Percentiles rank a stretch among this genome's conserved stretches.
These are phyloP conservation scores for Amiota communis DNA, from an alignment of 2,888 invertebrate species.

Conservation along the genomic window DNA sequence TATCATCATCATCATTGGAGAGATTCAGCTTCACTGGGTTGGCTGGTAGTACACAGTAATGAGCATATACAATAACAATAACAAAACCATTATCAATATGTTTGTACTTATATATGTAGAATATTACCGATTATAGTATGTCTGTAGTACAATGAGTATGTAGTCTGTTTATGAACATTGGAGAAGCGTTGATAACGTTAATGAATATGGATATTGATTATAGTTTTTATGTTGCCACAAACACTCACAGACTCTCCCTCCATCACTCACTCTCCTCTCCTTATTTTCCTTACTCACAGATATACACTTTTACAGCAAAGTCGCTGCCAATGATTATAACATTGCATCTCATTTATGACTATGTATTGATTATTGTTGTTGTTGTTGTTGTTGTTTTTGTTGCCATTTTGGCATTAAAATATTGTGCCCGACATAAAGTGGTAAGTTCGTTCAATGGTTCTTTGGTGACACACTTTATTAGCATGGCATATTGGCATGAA, in stretches of 20 bases:
- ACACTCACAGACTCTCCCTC: no score
- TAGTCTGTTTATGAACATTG: conserved; percentile 41
- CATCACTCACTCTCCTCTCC: no score
- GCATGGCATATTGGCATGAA: no score
- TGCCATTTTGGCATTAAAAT: no score
- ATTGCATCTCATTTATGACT: conserved; percentile 25
- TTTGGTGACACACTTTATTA: no score
- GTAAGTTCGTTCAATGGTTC: no score
- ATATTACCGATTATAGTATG: not conserved
- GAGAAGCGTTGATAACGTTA: conserved; percentile 66
- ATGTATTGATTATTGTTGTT: not conserved
- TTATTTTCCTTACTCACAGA: no score
- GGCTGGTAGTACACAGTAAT: not conserved
- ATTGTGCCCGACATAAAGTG: no score
- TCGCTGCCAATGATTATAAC: conserved; percentile 11
- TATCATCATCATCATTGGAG: not conserved
- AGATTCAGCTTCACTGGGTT: no score
- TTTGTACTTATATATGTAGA: not conserved
- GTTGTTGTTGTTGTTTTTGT: no score
- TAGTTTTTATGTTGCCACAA: conserved; percentile 58
- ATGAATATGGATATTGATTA: conserved; percentile 67
- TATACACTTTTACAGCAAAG: conserved; percentile 34
- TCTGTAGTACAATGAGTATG: conserved; percentile 33
- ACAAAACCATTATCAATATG: not conserved
- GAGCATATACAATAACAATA: conserved; percentile 4